Evolutionary conservation across 2,113 vertebrate species (phyloP), one percentile per base, ranked within the genome.

Genomic region (Myotis brandtii): DNA sequence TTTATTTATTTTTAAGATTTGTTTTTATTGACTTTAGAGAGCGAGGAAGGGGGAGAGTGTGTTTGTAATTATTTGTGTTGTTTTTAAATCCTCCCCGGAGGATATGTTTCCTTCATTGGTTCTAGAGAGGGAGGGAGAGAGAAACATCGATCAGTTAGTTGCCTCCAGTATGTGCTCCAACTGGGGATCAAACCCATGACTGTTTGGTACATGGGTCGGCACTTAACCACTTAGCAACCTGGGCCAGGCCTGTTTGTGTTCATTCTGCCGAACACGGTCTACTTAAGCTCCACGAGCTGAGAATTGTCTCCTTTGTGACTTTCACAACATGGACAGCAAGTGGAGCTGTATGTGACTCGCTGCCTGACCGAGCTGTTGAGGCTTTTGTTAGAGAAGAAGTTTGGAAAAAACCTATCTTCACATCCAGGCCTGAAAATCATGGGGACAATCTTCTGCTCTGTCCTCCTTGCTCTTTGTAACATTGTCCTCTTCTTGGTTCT

Each of bases 401-500:
- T 82, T 89, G 48, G 32, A 81, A 81, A n/a, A 70, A 32, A 62
- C 52, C 18, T 82, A 18, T 11, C 46, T 89, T 66, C 21, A 13
- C 70, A 27, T 75, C 69, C 13, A 2, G 64, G 46, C 59, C 85
- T 81, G 50, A 48, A 92, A 81, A 43, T 14, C 62, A 14, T 48
- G 67, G 52, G 18, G 62, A 59, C 43, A 52, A 8, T 20, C 23
- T 59, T 40, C 25, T 27, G 8, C 37, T 25, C 5, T 81, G 12
- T 92, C 6, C 32, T 86, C 82, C 76, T 64, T 90, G n/a, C 34
- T 90, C 48, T n/a, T 72, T 2, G 1, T 97, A 93, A 96, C 43
- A n/a, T 2, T 86, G 84, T 87, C 84, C 6, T 97, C 76, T 9
- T 91, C 23, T 96, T 97, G 72, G 14, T 85, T 93, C 94, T 98